Evolutionary conservation across 2,888 invertebrate species (phyloP), one percentile per base, ranked within the genome.

Genomic region (Ypsolopha scabrella): DNA sequence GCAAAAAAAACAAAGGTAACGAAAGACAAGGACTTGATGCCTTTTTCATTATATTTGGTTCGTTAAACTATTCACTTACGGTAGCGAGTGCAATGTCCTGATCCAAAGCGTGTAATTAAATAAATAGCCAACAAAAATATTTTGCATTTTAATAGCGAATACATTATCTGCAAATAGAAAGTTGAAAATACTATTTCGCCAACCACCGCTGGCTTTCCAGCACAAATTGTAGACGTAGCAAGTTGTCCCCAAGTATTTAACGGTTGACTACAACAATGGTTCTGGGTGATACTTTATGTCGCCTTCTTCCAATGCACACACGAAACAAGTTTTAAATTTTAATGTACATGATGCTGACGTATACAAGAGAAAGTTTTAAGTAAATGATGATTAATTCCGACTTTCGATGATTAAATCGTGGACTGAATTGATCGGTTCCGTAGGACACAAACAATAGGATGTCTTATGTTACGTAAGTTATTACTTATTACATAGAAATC

Each of bases 321-420:
- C 68, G 71, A 74, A 82, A 82, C 86, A 77, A 81, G 83, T 81
- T 83, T 82, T 71, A 80, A 80, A 86, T 85, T 78, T 82, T 72
- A 83, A 82, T 80, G 76, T 58, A 68, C 57, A 41, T 41, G 49
- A 24, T 24, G n/a, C n/a, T n/a, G 24, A 24, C 11, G 34, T 39
- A 60, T 58, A 57, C 67, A 57, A 70, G 83, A 74, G 85, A 86
- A 86, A 85, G 86, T 53, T 48, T 34, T 36, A 39, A 49, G 49
- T 54, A 46, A 41, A 51, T 8, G 1, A n/a, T 41, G 43, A 45
- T 14, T 46, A 24, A 51, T 52, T 36, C 49, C 41, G 6, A 34
- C 45, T 48, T 48, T 43, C 41, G 37, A 48, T n/a, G 44, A 13
- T 49, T 48, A 50, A 43, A 54, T 36, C 37, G 24, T 41, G 14